Evolutionary conservation across 2,113 vertebrate species (phyloP).

Genomic region (Triplophysa tibetana): DNA sequence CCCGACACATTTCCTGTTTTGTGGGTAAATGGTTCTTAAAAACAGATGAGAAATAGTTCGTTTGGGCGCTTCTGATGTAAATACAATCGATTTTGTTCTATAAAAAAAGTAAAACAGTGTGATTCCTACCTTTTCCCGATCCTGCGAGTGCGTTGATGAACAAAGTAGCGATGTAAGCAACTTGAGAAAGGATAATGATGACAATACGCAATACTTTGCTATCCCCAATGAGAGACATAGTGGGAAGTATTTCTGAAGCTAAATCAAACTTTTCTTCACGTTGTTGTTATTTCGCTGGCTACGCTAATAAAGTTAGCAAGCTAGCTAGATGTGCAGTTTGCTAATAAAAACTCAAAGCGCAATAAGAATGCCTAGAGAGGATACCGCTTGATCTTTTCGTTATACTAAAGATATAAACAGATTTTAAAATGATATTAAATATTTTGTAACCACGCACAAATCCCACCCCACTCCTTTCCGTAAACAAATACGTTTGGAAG

Average conservation of each 20-base stretch:
- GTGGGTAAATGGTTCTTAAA: constrained; percentile 64
- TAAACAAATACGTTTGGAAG: not conserved
- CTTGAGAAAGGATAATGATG: constrained; percentile 37
- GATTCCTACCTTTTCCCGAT: constrained; percentile 61
- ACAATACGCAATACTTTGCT: constrained; percentile 23
- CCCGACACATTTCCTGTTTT: constrained; percentile 66
- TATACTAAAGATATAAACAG: not conserved
- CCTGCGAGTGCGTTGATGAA: constrained; percentile 65
- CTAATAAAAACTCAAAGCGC: not conserved
- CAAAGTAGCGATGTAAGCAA: constrained; percentile 56
- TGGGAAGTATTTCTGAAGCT: not conserved
- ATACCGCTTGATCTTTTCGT: not conserved
- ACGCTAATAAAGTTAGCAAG: not conserved
- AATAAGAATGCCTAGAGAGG: not conserved
- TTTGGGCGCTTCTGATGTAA: too few species aligned
- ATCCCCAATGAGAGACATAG: constrained; percentile 9
- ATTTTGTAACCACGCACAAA: not conserved
- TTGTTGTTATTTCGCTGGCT: not conserved
- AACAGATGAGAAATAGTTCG: not conserved
- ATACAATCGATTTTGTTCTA: too few species aligned
- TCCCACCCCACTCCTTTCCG: not conserved
- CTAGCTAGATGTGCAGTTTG: not conserved
- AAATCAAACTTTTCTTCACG: not conserved
- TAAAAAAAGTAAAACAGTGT: not conserved
- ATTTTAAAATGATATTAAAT: not conserved